phyloP scores from a whole-genome alignment of 1,140 invertebrate genomes.

The Atta colombica region DNA sequence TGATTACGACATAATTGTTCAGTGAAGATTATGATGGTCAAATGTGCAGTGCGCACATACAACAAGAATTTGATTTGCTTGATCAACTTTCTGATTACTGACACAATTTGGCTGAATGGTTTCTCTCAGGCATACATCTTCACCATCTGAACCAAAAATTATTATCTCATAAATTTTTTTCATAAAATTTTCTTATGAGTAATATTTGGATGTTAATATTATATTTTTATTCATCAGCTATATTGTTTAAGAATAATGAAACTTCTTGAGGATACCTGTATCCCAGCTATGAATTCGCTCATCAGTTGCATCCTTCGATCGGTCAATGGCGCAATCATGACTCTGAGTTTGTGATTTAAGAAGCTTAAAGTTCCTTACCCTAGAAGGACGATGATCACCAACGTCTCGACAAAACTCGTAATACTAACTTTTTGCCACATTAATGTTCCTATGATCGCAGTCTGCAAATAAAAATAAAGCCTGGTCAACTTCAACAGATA shows the following conservation, averaged over 20 bases:
- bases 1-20: conserved; percentile 92
- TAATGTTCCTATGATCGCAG: no score
- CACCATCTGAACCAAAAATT: conserved; percentile 86
- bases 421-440: no score
- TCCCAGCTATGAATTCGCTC: no score
- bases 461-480: no score
- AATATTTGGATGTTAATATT: background rate
- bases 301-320: no score
- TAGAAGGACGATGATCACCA: no score
- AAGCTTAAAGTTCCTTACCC: no score
- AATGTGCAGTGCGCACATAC: conserved; percentile 91
- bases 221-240: no score
- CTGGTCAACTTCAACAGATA: no score
- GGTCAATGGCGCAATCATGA: no score
- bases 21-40: conserved; percentile 90
- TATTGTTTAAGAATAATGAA: background rate
- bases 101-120: conserved; percentile 89
- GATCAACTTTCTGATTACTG: conserved; percentile 87
- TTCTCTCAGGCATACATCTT: conserved; percentile 94
- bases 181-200: background rate
- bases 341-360: no score
- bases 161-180: background rate
- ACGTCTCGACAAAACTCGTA: no score
- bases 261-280: conserved; percentile 79
- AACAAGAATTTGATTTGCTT: conserved; percentile 90